Percentiles rank a stretch among this genome's conserved stretches.
These are phyloP conservation scores for Hylomyscus alleni DNA, from an alignment of 2,797 vertebrate genomes.

Conservation along the genomic window DNA sequence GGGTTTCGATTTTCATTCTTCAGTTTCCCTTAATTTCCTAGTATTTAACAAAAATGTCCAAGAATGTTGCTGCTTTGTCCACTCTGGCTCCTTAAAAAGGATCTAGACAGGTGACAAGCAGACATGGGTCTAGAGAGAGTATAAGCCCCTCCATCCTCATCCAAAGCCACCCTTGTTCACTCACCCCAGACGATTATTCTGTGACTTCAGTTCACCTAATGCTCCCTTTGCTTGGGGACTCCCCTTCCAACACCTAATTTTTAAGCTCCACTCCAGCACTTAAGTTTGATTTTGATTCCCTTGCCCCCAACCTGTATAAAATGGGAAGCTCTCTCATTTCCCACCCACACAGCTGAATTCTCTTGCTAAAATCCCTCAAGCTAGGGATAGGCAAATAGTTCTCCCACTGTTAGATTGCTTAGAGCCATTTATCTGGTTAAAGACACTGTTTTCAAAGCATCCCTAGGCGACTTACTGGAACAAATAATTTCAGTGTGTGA, in stretches of 20 bases:
- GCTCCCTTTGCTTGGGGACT: neutral
- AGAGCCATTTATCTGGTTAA: neutral
- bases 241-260: neutral
- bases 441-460: constrained; percentile 9
- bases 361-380: neutral
- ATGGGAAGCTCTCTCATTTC: neutral
- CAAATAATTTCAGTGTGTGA: neutral
- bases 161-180: neutral
- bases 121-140: neutral
- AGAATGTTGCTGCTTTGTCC: neutral
- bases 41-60: neutral
- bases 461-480: neutral
- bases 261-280: neutral
- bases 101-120: neutral
- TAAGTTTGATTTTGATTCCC: neutral
- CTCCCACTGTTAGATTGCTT: neutral
- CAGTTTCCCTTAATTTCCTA: neutral
- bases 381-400: neutral
- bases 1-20: neutral
- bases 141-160: neutral
- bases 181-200: neutral
- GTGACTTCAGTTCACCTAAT: neutral
- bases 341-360: neutral
- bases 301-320: accelerated
- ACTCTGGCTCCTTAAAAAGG: neutral